Evolutionary conservation across 2,113 vertebrate genomes (phyloP), one percentile per base, ranked within the genome.

Genomic region (Ictidomys tridecemlineatus): DNA sequence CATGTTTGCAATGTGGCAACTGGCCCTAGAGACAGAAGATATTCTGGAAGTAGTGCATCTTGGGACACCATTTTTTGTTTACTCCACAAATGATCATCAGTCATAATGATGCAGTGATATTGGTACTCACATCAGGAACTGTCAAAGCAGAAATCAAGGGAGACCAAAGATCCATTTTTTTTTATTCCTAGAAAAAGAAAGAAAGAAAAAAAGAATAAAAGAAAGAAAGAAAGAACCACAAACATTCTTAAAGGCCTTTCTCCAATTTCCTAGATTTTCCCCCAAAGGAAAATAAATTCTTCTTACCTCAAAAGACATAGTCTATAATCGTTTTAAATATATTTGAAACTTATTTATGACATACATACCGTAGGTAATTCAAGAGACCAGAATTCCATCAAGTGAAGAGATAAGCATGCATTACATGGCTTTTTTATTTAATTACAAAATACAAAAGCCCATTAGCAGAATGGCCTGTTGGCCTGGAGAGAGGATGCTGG

Each of bases 391-490:
- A 85, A 97, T 97, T 96, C 95, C 92, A 97, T 98, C 96, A 97
- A 98, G 95, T 86, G 86, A 97, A 97, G 88, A 97, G 96, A 97
- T 97, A 97, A 97, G 82, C 93, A 79, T 86, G 74, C 82, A 97
- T 97, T 96, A 95, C 90, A 79, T 95, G 87, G 74, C 77, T 95
- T 93, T 95, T 97, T 98, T 97, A 98, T 98, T 98, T 97, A 97
- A 98, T 98, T 98, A 97, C 85, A n/a, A 92, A 96, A 96, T 96
- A 95, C 94, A 94, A 97, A 96, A 98, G 95, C 94, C 92, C 97
- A 97, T 97, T 97, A 98, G 92, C 96, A 91, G 96, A 95, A 97
- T 77, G 92, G 94, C 78, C 96, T 93, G 96, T 65, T 94, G 85
- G 97, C 95, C 96, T 91, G 93, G 91, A 80, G 90, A 94, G 94